phyloP scores from a whole-genome alignment of 2,797 vertebrate genomes.

The Mionectes olivaceus region DNA sequence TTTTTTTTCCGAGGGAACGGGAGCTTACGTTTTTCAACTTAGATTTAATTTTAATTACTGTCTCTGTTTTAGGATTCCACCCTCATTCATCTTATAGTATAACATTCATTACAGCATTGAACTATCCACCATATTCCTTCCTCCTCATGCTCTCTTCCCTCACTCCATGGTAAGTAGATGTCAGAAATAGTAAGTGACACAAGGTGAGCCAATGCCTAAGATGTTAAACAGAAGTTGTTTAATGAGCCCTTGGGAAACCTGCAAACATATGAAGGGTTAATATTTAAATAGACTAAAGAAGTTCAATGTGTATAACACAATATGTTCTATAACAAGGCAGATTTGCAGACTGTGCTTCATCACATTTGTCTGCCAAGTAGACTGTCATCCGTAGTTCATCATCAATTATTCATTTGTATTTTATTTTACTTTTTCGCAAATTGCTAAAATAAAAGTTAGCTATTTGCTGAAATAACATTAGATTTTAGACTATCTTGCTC shows the following conservation, averaged over 20 bases:
- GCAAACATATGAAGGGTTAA: constrained; percentile 32
- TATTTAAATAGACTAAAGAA: constrained; percentile 32
- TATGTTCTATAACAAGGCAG: background rate
- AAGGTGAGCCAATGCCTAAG: background rate
- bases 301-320: background rate
- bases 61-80: background rate
- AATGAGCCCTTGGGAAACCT: background rate
- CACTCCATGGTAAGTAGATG: background rate
- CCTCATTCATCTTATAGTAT: background rate
- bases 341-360: background rate
- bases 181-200: background rate
- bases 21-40: background rate
- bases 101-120: background rate
- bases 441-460: background rate
- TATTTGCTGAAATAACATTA: background rate
- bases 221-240: background rate
- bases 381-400: background rate
- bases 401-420: background rate
- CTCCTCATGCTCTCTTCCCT: background rate
- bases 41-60: background rate
- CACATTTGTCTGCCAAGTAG: background rate
- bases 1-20: background rate
- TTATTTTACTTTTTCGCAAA: constrained; percentile 4
- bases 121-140: background rate
- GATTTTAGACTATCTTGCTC: background rate